Evolutionary conservation across 2,797 vertebrate species (phyloP), one percentile per base, ranked within the genome.

Genomic region (Leptatherina wallacei): DNA sequence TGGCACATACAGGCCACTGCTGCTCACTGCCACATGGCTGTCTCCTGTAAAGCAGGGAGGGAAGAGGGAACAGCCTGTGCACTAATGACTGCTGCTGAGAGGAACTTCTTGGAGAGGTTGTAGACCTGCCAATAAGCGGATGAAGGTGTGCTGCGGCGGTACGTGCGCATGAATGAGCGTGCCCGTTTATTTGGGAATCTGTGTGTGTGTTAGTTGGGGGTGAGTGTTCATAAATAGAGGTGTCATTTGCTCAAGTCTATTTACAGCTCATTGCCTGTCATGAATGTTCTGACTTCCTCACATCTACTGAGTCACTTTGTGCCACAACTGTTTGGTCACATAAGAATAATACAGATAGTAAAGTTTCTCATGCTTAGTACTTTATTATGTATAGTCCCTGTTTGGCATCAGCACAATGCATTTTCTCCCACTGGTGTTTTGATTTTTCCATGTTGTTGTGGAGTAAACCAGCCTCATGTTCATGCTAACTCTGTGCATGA

Each of bases 191-290:
- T 35, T 75, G 36, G 3, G 71, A 57, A 56, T 70, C 16, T 59
- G 42, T 58, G 51, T 47, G 54, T 64, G 61, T 40, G 44, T 55
- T 42, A 59, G 75, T 51, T 75, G 70, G 61, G 69, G 74, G 73
- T 61, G 66, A 62, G 62, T n/a, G 65, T 71, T 89, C 90, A 87
- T 78, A 92, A 92, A 93, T 91, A 93, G 88, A 84, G 71, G 60
- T 71, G 90, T 92, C 91, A 93, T 88, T 93, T 91, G 89, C 89
- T 87, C 72, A 65, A 42, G 68, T 91, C 91, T 94, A 94, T 94
- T 94, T 93, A 77, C 85, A 92, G 89, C 77, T 33, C 61, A 51
- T 52, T 76, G 75, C 66, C 69, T 69, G 73, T 85, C 84, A 79
- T 80, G 83, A 85, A 85, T 84, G 81, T 69, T 78, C 78, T 59